Evolutionary conservation across 1,140 invertebrate genomes (phyloP), one percentile per base, ranked within the genome.

Genomic region (Drosophila fuyamai): DNA sequence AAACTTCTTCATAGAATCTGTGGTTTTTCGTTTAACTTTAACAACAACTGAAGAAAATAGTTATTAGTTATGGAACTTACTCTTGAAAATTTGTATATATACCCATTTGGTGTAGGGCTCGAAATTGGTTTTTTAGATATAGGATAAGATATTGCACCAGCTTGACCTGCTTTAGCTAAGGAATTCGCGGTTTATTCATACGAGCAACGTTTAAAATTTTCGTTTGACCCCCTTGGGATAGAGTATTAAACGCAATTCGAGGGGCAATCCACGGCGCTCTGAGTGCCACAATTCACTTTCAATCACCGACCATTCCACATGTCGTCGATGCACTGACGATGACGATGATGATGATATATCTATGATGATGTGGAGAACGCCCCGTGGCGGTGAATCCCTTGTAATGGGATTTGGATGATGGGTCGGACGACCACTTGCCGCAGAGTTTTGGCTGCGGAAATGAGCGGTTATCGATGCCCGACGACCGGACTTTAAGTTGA

Each of bases 221-320:
- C 0, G 6, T 1, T 18, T 7, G 7, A 14, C 48, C 48, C 38
- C 3, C 8, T 23, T 13, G 3, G 9, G n/a, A n/a, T 12, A 68
- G 67, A 8, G 50, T 27, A 70, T n/a, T 3, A 7, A 27, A 27
- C 47, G 9, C 46, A 14, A 44, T 53, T 43, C 12, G 61, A 29
- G 68, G 14, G 44, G 66, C 68, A 57, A 46, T 73, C 41, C 44
- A 38, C 41, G 6, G 29, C 36, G 32, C 48, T 35, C 50, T 68
- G 57, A 77, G 71, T 81, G 79, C 79, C 58, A 76, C 81, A 79
- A 79, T 82, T 86, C 59, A 88, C 83, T 86, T 86, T 82, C 79
- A 60, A 88, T 65, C 79, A 72, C 57, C 59, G 35, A 57, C 36
- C 35, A 53, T 66, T 65, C 53, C 71, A 74, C 57, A 73, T 56